Base-by-base conservation (phyloP, 2,113 vertebrate species). In the Protobothrops mucrosquamatus region DNA sequence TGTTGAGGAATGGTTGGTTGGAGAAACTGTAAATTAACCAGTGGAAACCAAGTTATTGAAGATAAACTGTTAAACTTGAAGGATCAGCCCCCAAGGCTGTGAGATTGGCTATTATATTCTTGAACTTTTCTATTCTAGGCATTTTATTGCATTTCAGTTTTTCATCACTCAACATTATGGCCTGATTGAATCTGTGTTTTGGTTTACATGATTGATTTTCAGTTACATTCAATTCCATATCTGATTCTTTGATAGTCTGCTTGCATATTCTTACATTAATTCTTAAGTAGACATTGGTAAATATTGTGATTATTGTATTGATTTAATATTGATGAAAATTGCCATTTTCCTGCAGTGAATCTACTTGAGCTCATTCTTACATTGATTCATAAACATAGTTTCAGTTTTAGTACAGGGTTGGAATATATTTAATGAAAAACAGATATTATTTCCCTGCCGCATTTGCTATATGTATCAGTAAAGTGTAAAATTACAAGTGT, bases 201-300 rank as follows among this genome's bases (percentile, higher is more conserved):
- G 18, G 2, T 64, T 48, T 90, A 9, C 57, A 61, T 64, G 57
- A 90, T 64, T 90, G 89, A 90, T 90, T 90, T 61, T 90, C 89
- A 64, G 89, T 90, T 90, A 64, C 57, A 90, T 90, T 34, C 57
- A 48, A 48, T 90, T 90, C 43, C 57, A 64, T 48, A 90, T 90
- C 43, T 90, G 57, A 90, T 90, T 90, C 57, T 61, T 46, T 48
- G 39, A 29, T 89, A 29, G 57, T 29, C 24, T 64, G 24, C 24
- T 55, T 89, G 54, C 34, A 23, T 57, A 39, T 89, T 89, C n/a
- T 89, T 56, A 89, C 57, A 90, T 90, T 48, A 51, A 90, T 64
- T 64, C 43, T 64, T 64, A 90, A 90, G 24, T 48, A 90, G 14
- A 64, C 24, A n/a, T 90, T 64, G 46, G 89, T 64, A 90, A 48